A percentile compares a stretch with the other conserved stretches of the same genome.
These are phyloP conservation scores for Drosophila koepferae DNA, from an alignment of 2,888 invertebrate species.

Conservation along the genomic window DNA sequence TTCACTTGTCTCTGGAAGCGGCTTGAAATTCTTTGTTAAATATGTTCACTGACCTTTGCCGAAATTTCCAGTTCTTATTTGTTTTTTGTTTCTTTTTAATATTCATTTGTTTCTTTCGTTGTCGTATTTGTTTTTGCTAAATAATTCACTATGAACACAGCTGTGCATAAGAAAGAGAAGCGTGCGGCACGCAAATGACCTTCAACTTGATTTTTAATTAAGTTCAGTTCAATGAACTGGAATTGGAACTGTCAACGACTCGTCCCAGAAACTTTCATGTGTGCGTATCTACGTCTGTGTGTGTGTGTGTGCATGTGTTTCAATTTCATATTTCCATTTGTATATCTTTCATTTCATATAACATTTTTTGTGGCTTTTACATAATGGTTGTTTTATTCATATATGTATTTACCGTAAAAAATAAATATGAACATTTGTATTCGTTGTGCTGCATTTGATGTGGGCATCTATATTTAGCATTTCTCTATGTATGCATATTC, in stretches of 20 bases:
- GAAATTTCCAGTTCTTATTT: constrained; percentile 65
- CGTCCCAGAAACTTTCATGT: constrained; percentile 29
- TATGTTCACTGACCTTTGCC: constrained; percentile 82
- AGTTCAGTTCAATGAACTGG: constrained; percentile 79
- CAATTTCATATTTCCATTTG: constrained; percentile 51
- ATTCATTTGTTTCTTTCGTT: constrained; percentile 22
- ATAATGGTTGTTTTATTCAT: constrained; percentile 22
- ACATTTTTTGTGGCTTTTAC: constrained; percentile 15
- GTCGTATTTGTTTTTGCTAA: constrained; percentile 38
- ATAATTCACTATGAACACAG: constrained; percentile 44
- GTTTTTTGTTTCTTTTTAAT: constrained; percentile 13
- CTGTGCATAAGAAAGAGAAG: constrained; percentile 25
- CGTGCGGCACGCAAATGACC: constrained; percentile 59
- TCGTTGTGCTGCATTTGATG: constrained; percentile 28
- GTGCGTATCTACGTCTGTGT: constrained; percentile 22
- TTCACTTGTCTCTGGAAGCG: constrained; percentile 33
- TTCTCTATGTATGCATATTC: not conserved
- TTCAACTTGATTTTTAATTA: constrained; percentile 82
- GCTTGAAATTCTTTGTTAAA: constrained; percentile 60
- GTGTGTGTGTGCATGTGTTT: constrained; percentile 34
- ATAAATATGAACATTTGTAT: constrained; percentile 19
- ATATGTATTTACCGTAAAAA: constrained; percentile 38
- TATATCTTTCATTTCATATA: constrained; percentile 29
- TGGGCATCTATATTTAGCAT: constrained; percentile 32
- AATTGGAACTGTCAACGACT: constrained; percentile 69